Conservation (phyloP, 2,113 vertebrate species). For the Procavia capensis region DNA sequence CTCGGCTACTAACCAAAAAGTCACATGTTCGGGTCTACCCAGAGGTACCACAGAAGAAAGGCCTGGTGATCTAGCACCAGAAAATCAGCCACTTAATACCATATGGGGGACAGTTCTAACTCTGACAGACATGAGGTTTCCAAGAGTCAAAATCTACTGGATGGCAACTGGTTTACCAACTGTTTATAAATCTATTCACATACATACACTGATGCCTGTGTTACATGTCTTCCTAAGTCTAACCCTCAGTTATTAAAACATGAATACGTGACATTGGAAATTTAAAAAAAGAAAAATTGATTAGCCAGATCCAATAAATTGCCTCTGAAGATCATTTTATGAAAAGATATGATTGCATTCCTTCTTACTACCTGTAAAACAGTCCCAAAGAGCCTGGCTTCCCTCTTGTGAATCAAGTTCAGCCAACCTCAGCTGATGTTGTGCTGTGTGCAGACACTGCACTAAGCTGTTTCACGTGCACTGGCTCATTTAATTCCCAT, state of each 20-base stretch:
- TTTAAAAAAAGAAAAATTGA: background rate
- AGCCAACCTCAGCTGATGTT: conserved; percentile 54
- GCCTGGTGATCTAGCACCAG: background rate
- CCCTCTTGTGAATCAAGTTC: conserved; percentile 35
- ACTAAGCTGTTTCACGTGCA: conserved; percentile 24
- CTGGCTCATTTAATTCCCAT: conserved; percentile 66
- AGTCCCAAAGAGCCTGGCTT: conserved; percentile 41
- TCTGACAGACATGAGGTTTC: background rate
- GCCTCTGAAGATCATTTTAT: conserved; percentile 36
- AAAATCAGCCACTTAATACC: background rate
- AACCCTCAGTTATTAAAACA: background rate
- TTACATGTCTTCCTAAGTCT: background rate
- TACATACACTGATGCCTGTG: background rate
- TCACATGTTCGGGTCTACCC: background rate
- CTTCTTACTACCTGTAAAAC: conserved; percentile 62
- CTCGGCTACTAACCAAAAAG: background rate
- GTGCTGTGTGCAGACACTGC: background rate
- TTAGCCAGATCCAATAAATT: background rate
- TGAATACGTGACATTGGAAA: background rate
- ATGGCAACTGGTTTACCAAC: background rate
- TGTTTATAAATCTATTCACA: background rate
- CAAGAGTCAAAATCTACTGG: background rate
- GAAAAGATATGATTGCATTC: background rate
- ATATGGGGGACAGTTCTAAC: background rate
- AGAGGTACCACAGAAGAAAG: background rate